Conservation (phyloP, 2,797 vertebrate species). For the Argyrosomus regius region DNA sequence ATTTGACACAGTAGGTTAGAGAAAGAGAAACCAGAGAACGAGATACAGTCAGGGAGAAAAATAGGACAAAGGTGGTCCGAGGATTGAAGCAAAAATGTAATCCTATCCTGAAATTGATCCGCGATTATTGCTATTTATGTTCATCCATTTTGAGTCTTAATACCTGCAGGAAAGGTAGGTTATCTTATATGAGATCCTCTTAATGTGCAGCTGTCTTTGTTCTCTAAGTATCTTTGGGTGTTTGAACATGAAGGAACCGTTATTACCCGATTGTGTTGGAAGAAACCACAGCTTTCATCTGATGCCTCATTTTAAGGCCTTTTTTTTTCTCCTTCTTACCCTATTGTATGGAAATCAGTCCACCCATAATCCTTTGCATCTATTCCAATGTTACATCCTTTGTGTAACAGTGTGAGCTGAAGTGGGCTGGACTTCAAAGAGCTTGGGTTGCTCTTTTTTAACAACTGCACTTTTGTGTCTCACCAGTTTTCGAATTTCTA, state of each 20-base stretch:
- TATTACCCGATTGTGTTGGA: conserved; percentile 43
- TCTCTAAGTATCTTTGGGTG: conserved; percentile 47
- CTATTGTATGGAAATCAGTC: conserved; percentile 54
- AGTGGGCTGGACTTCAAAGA: conserved; percentile 64
- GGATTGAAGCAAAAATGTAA: conserved; percentile 30
- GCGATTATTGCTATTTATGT: conserved; percentile 44
- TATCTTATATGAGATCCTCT: conserved; percentile 44
- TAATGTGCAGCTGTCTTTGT: conserved; percentile 52
- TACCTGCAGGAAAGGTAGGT: conserved; percentile 45
- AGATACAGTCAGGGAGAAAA: background rate
- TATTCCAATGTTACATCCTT: conserved; percentile 47
- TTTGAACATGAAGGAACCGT: conserved; percentile 45
- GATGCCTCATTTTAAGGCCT: conserved; percentile 50
- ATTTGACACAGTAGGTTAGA: conserved; percentile 28
- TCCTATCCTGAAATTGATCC: conserved; percentile 40
- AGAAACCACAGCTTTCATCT: conserved; percentile 65
- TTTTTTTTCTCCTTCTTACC: conserved; percentile 8
- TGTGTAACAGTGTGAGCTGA: conserved; percentile 34
- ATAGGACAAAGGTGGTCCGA: conserved; percentile 19
- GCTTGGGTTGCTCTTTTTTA: conserved; percentile 49
- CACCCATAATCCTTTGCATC: conserved; percentile 47
- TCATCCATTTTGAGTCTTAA: conserved; percentile 25
- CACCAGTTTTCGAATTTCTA: conserved; percentile 46
- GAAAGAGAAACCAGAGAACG: background rate
- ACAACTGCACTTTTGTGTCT: conserved; percentile 50